These are phyloP conservation scores for Lasioglossum calceatum DNA, from an alignment of 2,888 invertebrate genomes.

Conservation along the genomic window DNA sequence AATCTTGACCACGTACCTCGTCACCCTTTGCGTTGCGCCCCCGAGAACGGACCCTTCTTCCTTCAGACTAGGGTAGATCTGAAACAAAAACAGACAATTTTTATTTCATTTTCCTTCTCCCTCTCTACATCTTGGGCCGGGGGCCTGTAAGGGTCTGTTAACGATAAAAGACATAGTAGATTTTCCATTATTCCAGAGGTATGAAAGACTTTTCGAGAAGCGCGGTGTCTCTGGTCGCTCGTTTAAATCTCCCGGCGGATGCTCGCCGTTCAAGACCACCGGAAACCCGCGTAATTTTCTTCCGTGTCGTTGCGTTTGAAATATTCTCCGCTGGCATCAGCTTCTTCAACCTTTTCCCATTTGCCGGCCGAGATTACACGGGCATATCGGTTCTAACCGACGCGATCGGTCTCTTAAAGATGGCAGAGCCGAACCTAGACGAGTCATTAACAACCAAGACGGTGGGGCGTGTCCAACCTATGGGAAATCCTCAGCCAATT, in stretches of 20 bases:
- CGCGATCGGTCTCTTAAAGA: constrained; percentile 37
- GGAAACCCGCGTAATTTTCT: constrained; percentile 41
- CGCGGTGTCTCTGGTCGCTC: not conserved
- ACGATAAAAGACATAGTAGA: not conserved
- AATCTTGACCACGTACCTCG: constrained; percentile 77
- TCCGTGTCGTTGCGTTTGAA: constrained; percentile 45
- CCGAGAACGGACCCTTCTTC: constrained; percentile 82
- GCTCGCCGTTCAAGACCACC: constrained; percentile 9
- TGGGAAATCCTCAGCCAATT: constrained; percentile 52
- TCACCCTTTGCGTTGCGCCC: constrained; percentile 82
- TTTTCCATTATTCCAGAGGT: not conserved
- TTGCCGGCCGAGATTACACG: constrained; percentile 10
- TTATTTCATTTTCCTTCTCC: not conserved
- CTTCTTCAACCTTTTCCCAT: constrained; percentile 32
- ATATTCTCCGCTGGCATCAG: constrained; percentile 39
- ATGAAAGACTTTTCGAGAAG: not conserved
- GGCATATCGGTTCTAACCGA: constrained; percentile 22
- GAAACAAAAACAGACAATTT: constrained; percentile 61
- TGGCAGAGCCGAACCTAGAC: constrained; percentile 41
- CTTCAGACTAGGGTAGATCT: constrained; percentile 82
- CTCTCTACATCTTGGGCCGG: too few relatives aligned
- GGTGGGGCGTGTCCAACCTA: constrained; percentile 27
- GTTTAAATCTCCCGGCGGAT: constrained; percentile 31
- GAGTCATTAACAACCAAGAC: constrained; percentile 56
- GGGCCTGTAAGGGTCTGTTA: not conserved